phyloP scores from a whole-genome alignment of 2,888 invertebrate genomes.

The Blomia tropicalis region DNA sequence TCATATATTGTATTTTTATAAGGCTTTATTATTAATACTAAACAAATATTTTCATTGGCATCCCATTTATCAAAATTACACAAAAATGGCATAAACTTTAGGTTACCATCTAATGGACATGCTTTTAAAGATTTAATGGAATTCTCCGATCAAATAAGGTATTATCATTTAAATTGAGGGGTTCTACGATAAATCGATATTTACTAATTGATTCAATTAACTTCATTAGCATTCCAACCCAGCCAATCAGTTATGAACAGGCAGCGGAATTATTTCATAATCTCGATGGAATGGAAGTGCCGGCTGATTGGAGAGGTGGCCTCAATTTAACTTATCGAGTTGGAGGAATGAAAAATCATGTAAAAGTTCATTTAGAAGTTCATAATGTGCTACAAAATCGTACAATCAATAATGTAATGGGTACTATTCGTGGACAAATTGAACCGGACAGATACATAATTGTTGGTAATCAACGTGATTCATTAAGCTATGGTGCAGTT shows the following conservation, averaged over 20 bases:
- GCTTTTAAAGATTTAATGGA: not conserved
- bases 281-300: conserved; percentile 27
- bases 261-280: conserved; percentile 27
- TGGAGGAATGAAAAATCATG: conserved; percentile 27
- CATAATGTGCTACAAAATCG: conserved; percentile 31
- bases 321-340: conserved; percentile 29
- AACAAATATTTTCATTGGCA: no score
- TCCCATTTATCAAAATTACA: no score
- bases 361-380: conserved; percentile 31
- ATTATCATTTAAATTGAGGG: not conserved
- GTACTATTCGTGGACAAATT: conserved; percentile 34
- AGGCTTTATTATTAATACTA: not conserved
- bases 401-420: conserved; percentile 34
- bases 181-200: no score
- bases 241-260: conserved; percentile 30
- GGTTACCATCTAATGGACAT: conserved; percentile 33
- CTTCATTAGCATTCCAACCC: conserved; percentile 28
- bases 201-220: not conserved
- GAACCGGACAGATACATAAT: conserved; percentile 34
- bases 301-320: conserved; percentile 28
- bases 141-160: not conserved
- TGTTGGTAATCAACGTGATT: conserved; percentile 30
- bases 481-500: conserved; percentile 30
- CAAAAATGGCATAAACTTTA: no score
- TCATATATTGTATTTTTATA: not conserved